A percentile compares a stretch with the other conserved stretches of the same genome.
phyloP scores from a whole-genome alignment of 2,113 vertebrate species.

The Physeter macrocephalus region DNA sequence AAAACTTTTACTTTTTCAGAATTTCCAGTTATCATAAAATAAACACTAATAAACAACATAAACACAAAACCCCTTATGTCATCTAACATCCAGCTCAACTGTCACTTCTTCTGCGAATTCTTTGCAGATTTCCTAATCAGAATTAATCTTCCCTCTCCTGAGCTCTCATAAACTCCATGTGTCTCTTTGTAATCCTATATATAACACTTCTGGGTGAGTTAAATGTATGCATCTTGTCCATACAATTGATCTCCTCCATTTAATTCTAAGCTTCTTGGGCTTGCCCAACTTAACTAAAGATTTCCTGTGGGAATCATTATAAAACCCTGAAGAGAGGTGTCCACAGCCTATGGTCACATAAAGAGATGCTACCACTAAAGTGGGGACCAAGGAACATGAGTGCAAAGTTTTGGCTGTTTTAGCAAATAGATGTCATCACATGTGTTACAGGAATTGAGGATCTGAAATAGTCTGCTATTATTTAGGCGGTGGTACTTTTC shows the following conservation, averaged over 20 bases:
- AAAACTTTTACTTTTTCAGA: neutral
- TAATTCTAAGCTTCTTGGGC: neutral
- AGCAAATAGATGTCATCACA: neutral
- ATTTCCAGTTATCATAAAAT: neutral
- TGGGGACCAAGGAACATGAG: neutral
- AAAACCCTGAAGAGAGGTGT: neutral
- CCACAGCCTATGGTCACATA: rapidly evolving
- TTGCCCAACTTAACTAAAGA: neutral
- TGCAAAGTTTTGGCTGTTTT: neutral
- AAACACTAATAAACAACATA: neutral
- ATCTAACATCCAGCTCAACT: neutral
- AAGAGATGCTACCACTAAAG: neutral
- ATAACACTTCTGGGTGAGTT: neutral
- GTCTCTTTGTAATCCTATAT: neutral
- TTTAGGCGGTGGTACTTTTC: neutral
- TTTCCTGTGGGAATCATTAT: neutral
- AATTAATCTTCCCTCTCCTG: neutral
- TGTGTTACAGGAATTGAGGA: neutral
- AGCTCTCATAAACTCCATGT: neutral
- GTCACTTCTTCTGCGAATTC: neutral
- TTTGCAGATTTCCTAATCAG: neutral
- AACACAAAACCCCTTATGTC: neutral
- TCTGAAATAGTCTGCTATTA: neutral
- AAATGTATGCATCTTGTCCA: neutral
- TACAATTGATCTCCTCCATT: neutral